Conservation (phyloP, 1,140 invertebrate genomes). For the Limonius californicus region DNA sequence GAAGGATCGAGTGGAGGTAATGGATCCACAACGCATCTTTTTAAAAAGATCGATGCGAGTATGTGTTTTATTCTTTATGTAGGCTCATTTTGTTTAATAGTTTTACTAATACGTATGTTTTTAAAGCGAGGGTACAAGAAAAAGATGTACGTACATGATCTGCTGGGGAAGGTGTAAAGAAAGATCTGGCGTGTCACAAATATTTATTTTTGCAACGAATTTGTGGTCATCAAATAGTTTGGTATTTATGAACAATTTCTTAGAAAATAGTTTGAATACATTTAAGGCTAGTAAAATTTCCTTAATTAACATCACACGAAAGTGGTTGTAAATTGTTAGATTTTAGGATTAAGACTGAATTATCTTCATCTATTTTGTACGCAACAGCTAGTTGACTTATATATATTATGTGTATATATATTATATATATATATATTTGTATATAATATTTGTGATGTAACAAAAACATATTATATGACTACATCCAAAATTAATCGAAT, state of each 20-base stretch:
- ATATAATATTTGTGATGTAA: no score
- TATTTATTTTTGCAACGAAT: background rate
- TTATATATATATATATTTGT: background rate
- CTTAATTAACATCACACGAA: background rate
- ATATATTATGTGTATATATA: background rate
- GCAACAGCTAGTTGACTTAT: background rate
- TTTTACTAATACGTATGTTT: conserved; percentile 74
- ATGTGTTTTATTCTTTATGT: conserved; percentile 72
- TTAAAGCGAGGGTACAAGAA: conserved; percentile 66
- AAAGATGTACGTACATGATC: conserved; percentile 61
- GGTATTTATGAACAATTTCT: background rate
- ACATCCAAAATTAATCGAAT: no score
- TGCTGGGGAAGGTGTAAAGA: conserved; percentile 60
- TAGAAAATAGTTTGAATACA: background rate
- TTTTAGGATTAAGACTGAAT: background rate
- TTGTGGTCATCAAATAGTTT: background rate
- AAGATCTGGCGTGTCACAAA: background rate
- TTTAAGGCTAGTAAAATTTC: background rate
- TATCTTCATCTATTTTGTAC: background rate
- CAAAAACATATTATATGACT: no score
- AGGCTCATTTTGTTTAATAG: conserved; percentile 62
- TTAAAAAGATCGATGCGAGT: conserved; percentile 63
- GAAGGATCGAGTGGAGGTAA: conserved; percentile 16
- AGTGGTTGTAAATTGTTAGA: background rate
- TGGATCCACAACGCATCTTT: conserved; percentile 41